Percentiles rank a stretch among this genome's conserved stretches.
phyloP scores from a whole-genome alignment of 2,113 vertebrate genomes.

The Trogon surrucura region DNA sequence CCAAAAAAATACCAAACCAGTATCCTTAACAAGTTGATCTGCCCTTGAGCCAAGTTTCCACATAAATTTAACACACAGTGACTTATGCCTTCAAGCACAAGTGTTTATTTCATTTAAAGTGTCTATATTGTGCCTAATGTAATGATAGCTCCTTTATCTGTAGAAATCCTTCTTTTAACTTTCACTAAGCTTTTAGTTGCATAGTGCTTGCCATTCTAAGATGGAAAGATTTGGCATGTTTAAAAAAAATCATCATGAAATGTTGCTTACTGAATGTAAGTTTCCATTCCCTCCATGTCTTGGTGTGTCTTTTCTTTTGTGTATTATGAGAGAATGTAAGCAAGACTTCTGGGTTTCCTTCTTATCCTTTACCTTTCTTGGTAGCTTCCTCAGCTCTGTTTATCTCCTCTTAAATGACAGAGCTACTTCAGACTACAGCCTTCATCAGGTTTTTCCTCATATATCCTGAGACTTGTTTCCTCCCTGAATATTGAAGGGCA shows the following conservation, averaged over 20 bases:
- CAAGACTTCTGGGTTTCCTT: background rate
- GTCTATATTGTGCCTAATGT: background rate
- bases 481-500: background rate
- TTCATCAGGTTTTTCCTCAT: background rate
- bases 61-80: background rate
- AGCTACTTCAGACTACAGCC: background rate
- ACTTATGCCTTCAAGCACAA: background rate
- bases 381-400: background rate
- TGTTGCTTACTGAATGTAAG: background rate
- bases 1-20: background rate
- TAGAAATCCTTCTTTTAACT: conserved; percentile 1
- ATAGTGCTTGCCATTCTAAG: background rate
- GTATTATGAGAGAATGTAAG: background rate
- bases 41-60: background rate
- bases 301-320: background rate
- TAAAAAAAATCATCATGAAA: background rate
- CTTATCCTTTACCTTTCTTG: background rate
- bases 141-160: background rate
- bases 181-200: background rate
- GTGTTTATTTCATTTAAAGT: conserved; percentile 10
- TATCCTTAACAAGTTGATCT: background rate
- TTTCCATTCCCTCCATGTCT: conserved; percentile 2
- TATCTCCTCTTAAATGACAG: background rate
- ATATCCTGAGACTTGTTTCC: background rate
- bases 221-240: background rate